Evolutionary conservation across 2,888 invertebrate genomes (phyloP).

Genomic region (Electrophaes corylata): DNA sequence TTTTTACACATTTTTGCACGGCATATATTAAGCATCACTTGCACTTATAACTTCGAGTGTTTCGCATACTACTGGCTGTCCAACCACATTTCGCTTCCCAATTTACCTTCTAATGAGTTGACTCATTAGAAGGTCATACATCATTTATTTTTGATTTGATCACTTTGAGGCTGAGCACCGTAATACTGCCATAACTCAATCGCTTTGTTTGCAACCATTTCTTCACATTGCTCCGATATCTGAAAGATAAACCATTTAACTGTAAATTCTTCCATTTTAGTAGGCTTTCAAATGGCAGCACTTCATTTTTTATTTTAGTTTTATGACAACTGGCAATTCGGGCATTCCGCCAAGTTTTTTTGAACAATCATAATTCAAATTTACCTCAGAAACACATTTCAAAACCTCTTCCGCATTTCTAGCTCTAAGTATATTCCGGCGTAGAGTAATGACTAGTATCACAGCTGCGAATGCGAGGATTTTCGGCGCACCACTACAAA

Average conservation of each 20-base stretch:
- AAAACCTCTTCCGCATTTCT: conserved; percentile 84
- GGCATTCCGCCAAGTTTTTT: background rate
- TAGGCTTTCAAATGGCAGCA: conserved; percentile 19
- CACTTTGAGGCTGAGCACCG: conserved; percentile 84
- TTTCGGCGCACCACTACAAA: conserved; percentile 93
- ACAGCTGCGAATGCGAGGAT: conserved; percentile 92
- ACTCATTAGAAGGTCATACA: conserved; percentile 83
- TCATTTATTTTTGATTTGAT: conserved; percentile 76
- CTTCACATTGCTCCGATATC: conserved; percentile 92
- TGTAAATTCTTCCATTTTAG: conserved; percentile 22
- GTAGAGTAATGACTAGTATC: conserved; percentile 88
- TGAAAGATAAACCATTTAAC: conserved; percentile 53
- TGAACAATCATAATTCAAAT: background rate
- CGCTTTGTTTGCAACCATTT: conserved; percentile 92
- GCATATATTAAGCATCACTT: conserved; percentile 12
- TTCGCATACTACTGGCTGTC: conserved; percentile 19
- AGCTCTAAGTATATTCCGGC: conserved; percentile 87
- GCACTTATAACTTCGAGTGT: conserved; percentile 2
- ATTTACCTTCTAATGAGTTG: conserved; percentile 76
- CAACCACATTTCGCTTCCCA: conserved; percentile 31
- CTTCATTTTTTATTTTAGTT: conserved; percentile 4
- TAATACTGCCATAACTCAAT: conserved; percentile 94
- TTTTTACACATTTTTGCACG: background rate
- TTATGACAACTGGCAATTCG: background rate
- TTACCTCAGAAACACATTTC: conserved; percentile 86